phyloP scores from a whole-genome alignment of 2,797 vertebrate genomes.

The Falco concolor region DNA sequence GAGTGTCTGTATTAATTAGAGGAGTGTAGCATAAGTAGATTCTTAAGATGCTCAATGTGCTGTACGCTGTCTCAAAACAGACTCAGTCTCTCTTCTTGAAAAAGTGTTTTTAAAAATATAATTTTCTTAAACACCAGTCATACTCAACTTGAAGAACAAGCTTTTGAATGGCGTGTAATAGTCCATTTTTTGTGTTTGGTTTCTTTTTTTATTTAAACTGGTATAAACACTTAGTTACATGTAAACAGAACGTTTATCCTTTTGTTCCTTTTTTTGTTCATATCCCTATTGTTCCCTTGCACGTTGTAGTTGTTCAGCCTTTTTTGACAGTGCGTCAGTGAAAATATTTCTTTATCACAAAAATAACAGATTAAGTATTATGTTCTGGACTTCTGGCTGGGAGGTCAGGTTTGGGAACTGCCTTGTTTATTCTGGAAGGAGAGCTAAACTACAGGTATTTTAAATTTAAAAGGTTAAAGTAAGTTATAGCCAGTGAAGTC shows the following conservation, averaged over 20 bases:
- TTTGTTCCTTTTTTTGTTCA: neutral
- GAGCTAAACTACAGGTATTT: neutral
- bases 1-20: neutral
- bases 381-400: neutral
- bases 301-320: neutral
- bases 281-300: neutral
- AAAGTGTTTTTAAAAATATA: neutral
- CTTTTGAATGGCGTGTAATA: neutral
- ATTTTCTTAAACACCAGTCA: neutral
- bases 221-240: neutral
- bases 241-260: neutral
- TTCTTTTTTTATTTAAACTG: neutral
- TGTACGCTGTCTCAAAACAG: neutral
- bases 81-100: neutral
- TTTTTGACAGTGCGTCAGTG: neutral
- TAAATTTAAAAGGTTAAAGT: neutral
- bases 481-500: neutral
- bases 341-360: neutral
- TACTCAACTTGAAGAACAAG: neutral
- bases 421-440: neutral
- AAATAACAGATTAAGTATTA: neutral
- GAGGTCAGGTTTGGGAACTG: neutral
- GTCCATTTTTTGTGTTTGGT: neutral
- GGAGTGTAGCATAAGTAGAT: neutral
- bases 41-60: neutral